Conservation (phyloP, 2,113 vertebrate species). For the Anser brachyrhynchus region DNA sequence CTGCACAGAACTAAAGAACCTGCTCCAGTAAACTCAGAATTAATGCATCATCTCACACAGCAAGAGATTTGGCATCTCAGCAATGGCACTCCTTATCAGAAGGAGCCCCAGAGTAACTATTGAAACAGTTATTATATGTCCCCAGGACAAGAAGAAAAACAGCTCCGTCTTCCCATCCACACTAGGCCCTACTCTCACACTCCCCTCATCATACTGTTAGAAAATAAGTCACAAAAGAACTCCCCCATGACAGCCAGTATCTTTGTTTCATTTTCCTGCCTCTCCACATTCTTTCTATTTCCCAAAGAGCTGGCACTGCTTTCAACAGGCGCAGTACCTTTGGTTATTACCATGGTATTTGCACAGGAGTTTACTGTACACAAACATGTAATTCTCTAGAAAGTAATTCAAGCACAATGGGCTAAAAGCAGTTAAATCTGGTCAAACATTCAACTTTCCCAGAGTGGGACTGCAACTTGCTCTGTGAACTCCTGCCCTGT, state of each 20-base stretch:
- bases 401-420: conserved; percentile 5
- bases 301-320: not conserved
- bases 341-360: conserved; percentile 6
- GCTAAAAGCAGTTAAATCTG: not conserved
- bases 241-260: not conserved
- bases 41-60: conserved; percentile 35
- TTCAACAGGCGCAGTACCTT: not conserved
- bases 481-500: not conserved
- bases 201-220: not conserved
- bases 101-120: not conserved
- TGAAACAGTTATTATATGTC: not conserved
- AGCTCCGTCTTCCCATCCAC: not conserved
- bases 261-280: conserved; percentile 10
- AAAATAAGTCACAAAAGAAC: conserved; percentile 17
- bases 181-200: not conserved
- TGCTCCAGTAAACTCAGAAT: not conserved
- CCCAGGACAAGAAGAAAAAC: not conserved
- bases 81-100: not conserved
- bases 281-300: not conserved
- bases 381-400: not conserved
- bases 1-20: conserved; percentile 3
- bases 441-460: not conserved
- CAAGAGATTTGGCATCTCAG: conserved; percentile 30
- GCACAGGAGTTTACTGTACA: not conserved
- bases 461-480: not conserved